Conservation (phyloP, 2,888 invertebrate species). For the Drepana falcataria region DNA sequence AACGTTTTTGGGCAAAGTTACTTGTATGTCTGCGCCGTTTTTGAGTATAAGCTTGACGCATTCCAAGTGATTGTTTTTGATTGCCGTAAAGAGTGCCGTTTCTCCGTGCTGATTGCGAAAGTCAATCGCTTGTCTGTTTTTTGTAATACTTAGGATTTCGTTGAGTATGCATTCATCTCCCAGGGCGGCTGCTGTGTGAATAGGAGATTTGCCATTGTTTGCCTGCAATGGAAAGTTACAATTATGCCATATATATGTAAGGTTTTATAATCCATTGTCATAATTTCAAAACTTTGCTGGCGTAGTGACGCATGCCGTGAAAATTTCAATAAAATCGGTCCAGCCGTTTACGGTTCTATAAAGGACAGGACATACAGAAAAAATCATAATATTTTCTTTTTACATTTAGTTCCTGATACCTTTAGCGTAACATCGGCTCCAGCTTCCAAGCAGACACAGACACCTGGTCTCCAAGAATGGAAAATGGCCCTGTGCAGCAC, state of each 20-base stretch:
- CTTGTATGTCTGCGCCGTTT: conserved; percentile 44
- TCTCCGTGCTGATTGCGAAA: conserved; percentile 47
- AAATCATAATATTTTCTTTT: too few species aligned
- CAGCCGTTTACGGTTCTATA: too few species aligned
- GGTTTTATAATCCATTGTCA: too few species aligned
- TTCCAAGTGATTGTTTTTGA: conserved; percentile 43
- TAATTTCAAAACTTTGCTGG: too few species aligned
- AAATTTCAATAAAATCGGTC: too few species aligned
- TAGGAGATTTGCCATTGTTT: conserved; percentile 27
- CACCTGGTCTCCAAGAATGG: conserved; percentile 72
- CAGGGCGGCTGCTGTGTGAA: conserved; percentile 62
- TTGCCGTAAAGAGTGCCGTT: conserved; percentile 60
- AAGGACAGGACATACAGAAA: too few species aligned
- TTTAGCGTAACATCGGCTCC: conserved; percentile 71
- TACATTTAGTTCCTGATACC: conserved; percentile 25
- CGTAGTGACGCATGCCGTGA: too few species aligned
- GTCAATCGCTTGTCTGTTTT: conserved; percentile 22
- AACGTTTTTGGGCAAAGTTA: conserved; percentile 1
- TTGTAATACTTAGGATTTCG: conserved; percentile 53
- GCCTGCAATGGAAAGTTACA: conserved; percentile 12
- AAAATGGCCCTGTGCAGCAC: conserved; percentile 73
- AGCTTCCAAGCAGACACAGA: conserved; percentile 70
- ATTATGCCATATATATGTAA: neutral
- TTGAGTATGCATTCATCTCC: conserved; percentile 58
- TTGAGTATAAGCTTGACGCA: conserved; percentile 52